Conservation (phyloP, 2,797 vertebrate genomes). For the Cetoscarus ocellatus region DNA sequence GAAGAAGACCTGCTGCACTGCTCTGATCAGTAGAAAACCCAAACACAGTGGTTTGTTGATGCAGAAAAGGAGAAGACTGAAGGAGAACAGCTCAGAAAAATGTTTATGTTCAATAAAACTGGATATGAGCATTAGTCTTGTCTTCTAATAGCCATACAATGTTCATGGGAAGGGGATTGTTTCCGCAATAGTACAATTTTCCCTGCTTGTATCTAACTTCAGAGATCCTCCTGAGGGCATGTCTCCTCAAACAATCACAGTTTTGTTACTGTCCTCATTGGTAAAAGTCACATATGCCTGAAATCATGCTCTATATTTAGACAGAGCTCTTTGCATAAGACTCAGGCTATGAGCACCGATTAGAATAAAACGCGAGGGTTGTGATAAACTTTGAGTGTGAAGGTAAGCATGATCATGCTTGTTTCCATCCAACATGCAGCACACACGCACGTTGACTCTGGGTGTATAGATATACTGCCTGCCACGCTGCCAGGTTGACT, state of each 20-base stretch:
- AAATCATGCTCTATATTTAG: neutral
- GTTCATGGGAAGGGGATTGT: too few relatives aligned
- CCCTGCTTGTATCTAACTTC: neutral
- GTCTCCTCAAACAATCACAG: neutral
- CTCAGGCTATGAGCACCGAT: neutral
- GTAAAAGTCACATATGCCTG: neutral
- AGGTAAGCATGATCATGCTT: neutral
- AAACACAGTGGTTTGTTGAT: too few relatives aligned
- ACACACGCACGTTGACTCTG: neutral
- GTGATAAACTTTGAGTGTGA: slow-evolving; percentile 6
- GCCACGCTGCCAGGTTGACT: neutral
- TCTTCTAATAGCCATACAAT: too few relatives aligned
- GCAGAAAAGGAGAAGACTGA: too few relatives aligned
- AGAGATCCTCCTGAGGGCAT: neutral
- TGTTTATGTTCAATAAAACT: too few relatives aligned
- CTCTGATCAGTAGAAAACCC: too few relatives aligned
- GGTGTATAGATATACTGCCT: neutral
- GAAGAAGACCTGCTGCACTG: too few relatives aligned
- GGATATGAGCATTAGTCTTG: too few relatives aligned
- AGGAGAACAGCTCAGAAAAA: too few relatives aligned
- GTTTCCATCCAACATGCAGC: neutral
- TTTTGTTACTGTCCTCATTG: neutral
- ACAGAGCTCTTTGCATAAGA: neutral
- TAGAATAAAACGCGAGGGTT: neutral
- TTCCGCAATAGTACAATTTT: too few relatives aligned